phyloP scores from a whole-genome alignment of 2,797 vertebrate species.

The Tapirus indicus region DNA sequence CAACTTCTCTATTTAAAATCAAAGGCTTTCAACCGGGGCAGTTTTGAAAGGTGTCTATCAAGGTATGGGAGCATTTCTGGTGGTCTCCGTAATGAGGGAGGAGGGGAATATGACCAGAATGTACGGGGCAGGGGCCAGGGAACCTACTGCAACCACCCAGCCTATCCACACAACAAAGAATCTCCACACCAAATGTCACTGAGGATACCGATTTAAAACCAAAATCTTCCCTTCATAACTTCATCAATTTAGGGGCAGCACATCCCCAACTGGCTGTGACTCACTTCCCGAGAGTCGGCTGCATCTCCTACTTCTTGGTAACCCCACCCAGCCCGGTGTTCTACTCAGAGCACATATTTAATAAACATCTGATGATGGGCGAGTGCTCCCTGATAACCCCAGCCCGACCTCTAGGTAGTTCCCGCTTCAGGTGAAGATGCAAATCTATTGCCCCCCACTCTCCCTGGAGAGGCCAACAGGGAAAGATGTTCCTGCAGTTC shows the following conservation, averaged over 20 bases:
- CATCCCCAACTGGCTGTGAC: background rate
- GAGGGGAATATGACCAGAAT: background rate
- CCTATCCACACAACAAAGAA: background rate
- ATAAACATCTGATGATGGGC: background rate
- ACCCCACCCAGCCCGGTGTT: background rate
- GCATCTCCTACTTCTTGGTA: background rate
- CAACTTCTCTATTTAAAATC: conserved; percentile 25
- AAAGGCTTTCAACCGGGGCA: background rate
- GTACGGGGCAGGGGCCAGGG: background rate
- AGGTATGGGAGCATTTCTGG: background rate
- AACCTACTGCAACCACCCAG: background rate
- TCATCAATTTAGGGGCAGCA: background rate
- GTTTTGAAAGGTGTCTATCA: background rate
- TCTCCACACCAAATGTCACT: background rate
- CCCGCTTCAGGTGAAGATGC: background rate
- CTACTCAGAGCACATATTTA: background rate
- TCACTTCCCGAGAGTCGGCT: background rate
- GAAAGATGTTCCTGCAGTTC: background rate
- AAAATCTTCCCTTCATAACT: background rate
- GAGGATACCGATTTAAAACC: background rate
- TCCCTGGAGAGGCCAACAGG: background rate
- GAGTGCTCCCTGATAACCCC: background rate
- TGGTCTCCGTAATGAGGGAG: background rate
- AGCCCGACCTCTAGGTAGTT: background rate
- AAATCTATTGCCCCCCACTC: background rate